These are phyloP conservation scores for Seira sanloemensis DNA, from an alignment of 2,888 invertebrate genomes.

Conservation along the genomic window DNA sequence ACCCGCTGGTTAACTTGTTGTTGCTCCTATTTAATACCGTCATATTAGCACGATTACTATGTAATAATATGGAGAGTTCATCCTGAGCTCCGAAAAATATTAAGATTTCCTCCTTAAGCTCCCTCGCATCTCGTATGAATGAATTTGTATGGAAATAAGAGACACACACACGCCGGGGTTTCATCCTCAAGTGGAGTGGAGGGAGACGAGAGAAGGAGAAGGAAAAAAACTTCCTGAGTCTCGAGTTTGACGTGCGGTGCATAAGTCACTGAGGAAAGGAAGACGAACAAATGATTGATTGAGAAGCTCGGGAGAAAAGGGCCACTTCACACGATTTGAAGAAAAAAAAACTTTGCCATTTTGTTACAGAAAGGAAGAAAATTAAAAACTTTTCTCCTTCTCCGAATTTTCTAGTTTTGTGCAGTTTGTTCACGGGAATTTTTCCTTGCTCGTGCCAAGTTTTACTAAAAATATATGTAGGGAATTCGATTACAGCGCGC, in stretches of 20 bases:
- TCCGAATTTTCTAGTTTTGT: neutral
- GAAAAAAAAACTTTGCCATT: constrained; percentile 15
- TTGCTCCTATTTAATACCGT: constrained; percentile 38
- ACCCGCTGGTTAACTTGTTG: constrained; percentile 50
- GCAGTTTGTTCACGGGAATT: neutral
- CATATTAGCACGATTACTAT: constrained; percentile 13
- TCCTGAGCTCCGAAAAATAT: neutral
- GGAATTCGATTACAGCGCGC: too few species aligned
- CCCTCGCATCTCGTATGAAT: neutral
- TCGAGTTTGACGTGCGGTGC: neutral
- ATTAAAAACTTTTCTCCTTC: neutral
- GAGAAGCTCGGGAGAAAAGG: neutral
- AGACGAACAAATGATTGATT: constrained; percentile 9
- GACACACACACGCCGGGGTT: neutral
- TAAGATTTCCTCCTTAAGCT: neutral
- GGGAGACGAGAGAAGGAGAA: constrained; percentile 5
- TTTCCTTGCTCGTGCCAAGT: neutral
- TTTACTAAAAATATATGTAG: neutral
- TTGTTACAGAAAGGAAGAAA: neutral
- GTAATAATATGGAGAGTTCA: neutral
- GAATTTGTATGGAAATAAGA: neutral
- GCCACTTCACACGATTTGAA: too few species aligned
- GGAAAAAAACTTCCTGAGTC: neutral
- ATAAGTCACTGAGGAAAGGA: neutral
- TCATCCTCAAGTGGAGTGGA: neutral